A percentile compares a stretch with the other conserved stretches of the same genome.
Conservation (phyloP, 2,888 invertebrate genomes). For the Rapana venosa region DNA sequence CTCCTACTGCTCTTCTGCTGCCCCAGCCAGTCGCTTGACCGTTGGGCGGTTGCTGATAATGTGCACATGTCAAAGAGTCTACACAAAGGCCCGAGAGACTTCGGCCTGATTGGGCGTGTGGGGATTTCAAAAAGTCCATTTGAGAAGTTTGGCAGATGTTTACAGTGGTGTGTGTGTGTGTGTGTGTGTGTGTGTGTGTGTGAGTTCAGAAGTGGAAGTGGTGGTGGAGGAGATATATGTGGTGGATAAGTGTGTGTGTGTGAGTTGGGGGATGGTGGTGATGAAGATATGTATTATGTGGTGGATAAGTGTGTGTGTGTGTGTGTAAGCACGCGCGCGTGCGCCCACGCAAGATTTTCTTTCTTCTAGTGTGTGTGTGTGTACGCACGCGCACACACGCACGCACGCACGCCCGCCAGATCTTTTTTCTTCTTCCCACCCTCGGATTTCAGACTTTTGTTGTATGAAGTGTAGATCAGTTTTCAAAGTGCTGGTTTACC, state of each 20-base stretch:
- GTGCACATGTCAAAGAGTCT: neutral
- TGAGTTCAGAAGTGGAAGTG: conserved; percentile 9
- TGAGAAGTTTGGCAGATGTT: neutral
- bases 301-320: conserved; percentile 3
- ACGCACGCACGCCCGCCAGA: no score
- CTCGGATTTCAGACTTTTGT: no score
- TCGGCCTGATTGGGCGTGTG: neutral
- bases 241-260: neutral
- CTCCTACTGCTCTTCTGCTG: neutral
- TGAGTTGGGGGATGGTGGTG: neutral
- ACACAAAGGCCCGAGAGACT: neutral
- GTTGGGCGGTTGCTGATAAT: neutral
- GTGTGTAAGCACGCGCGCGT: neutral
- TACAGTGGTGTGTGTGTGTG: neutral
- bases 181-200: conserved; percentile 1
- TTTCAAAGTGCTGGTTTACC: neutral
- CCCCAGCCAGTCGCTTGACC: neutral
- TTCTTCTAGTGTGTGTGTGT: neutral
- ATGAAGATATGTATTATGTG: no score
- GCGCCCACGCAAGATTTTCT: no score
- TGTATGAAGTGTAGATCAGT: no score
- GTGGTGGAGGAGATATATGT: neutral
- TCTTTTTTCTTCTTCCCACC: neutral
- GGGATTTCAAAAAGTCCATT: neutral
- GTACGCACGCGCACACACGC: no score